phyloP scores from a whole-genome alignment of 2,888 invertebrate species.

The Hypena proboscidalis region DNA sequence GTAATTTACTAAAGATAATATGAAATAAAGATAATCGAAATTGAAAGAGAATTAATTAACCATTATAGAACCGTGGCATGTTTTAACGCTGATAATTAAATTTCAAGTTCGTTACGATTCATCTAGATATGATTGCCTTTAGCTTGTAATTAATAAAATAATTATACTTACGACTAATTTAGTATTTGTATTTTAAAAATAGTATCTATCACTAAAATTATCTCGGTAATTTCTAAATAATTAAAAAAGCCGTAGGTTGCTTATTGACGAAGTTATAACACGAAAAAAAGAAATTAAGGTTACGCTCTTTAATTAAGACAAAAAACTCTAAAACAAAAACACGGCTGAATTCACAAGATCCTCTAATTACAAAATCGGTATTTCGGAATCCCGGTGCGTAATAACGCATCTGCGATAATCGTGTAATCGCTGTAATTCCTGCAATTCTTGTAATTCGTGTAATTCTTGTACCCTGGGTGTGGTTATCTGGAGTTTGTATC shows the following conservation, averaged over 20 bases:
- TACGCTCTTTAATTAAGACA: neutral
- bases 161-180: too few relatives aligned
- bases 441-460: slow-evolving; percentile 49
- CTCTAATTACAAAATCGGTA: slow-evolving; percentile 9
- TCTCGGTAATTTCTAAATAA: too few relatives aligned
- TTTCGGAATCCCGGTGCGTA: slow-evolving; percentile 10
- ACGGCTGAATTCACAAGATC: neutral
- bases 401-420: slow-evolving; percentile 30
- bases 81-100: neutral
- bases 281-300: neutral
- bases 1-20: too few relatives aligned
- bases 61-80: neutral
- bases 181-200: too few relatives aligned
- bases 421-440: slow-evolving; percentile 45
- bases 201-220: too few relatives aligned
- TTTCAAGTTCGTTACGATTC: too few relatives aligned
- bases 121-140: too few relatives aligned
- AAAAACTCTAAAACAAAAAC: neutral
- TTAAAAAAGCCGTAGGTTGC: too few relatives aligned
- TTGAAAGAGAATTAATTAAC: too few relatives aligned
- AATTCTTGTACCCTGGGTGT: slow-evolving; percentile 38
- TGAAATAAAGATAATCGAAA: too few relatives aligned
- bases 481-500: slow-evolving; percentile 20
- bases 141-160: too few relatives aligned
- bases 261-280: too few relatives aligned